A percentile compares a stretch with the other conserved stretches of the same genome.
These are phyloP conservation scores for Leiothrix lutea DNA, from an alignment of 2,113 vertebrate genomes.

Conservation along the genomic window DNA sequence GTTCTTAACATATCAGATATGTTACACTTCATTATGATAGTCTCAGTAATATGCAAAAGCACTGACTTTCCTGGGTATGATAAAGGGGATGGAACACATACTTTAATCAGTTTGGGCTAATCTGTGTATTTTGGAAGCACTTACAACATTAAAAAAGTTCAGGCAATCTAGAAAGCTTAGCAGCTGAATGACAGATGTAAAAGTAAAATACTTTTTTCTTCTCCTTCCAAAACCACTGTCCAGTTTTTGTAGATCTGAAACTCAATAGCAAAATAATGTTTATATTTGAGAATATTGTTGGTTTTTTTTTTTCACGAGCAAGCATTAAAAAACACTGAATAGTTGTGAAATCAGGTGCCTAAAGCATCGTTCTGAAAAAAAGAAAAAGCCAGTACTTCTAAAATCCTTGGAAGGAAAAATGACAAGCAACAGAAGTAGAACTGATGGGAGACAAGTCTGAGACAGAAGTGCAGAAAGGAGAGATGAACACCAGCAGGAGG, in stretches of 20 bases:
- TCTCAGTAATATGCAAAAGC: slow-evolving; percentile 9
- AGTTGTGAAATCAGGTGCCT: neutral
- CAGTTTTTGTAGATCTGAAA: neutral
- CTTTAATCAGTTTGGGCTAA: slow-evolving; percentile 34
- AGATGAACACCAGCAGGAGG: neutral
- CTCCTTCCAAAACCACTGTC: neutral
- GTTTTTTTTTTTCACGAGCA: neutral
- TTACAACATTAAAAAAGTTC: slow-evolving; percentile 10
- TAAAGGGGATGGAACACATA: neutral
- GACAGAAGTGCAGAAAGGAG: neutral
- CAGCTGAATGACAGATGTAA: slow-evolving; percentile 23
- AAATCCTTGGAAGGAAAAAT: neutral
- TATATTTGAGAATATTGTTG: neutral
- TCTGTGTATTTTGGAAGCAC: slow-evolving; percentile 33
- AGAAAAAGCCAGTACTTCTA: neutral
- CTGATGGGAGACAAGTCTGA: neutral
- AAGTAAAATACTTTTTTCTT: neutral
- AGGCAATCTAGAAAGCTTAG: slow-evolving; percentile 5
- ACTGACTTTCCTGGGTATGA: slow-evolving; percentile 11
- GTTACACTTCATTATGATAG: neutral
- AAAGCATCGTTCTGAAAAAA: neutral
- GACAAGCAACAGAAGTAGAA: neutral
- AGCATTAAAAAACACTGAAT: neutral
- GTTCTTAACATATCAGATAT: neutral
- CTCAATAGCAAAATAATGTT: neutral